A percentile compares a stretch with the other conserved stretches of the same genome.
Conservation (phyloP, 2,113 vertebrate species). For the Panthera leo region DNA sequence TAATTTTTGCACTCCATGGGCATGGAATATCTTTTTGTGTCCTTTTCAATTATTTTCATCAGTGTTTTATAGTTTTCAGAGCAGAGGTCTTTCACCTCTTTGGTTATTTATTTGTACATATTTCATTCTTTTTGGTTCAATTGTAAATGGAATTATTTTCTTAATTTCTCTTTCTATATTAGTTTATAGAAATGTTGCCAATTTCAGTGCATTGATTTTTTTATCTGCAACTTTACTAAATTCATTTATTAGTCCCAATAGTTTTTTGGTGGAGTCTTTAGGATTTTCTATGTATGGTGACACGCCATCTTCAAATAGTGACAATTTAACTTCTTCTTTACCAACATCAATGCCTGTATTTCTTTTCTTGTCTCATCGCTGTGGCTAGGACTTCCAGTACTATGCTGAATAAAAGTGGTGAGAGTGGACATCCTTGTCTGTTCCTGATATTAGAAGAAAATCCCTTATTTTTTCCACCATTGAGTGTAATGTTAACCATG, state of each 20-base stretch:
- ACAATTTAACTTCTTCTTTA: background rate
- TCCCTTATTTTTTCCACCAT: background rate
- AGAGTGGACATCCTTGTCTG: background rate
- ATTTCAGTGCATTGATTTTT: background rate
- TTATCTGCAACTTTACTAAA: background rate
- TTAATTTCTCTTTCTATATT: background rate
- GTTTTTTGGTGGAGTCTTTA: background rate
- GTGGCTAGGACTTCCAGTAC: background rate
- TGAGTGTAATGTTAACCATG: background rate
- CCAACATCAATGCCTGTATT: background rate
- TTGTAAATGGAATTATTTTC: background rate
- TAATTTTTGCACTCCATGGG: background rate
- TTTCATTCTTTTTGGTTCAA: background rate
- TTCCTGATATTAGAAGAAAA: background rate
- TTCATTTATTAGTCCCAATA: background rate
- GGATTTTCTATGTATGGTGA: background rate
- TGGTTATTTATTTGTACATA: background rate
- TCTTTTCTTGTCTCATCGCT: background rate
- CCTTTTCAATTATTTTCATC: background rate
- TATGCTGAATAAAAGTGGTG: background rate
- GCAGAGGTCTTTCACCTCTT: background rate
- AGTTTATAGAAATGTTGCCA: background rate
- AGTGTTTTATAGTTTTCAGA: background rate
- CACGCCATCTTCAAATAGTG: background rate
- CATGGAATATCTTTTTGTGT: background rate